A percentile compares a stretch with the other conserved stretches of the same genome.
Evolutionary conservation across 2,888 invertebrate genomes (phyloP).

Genomic region (Terebella lapidaria): DNA sequence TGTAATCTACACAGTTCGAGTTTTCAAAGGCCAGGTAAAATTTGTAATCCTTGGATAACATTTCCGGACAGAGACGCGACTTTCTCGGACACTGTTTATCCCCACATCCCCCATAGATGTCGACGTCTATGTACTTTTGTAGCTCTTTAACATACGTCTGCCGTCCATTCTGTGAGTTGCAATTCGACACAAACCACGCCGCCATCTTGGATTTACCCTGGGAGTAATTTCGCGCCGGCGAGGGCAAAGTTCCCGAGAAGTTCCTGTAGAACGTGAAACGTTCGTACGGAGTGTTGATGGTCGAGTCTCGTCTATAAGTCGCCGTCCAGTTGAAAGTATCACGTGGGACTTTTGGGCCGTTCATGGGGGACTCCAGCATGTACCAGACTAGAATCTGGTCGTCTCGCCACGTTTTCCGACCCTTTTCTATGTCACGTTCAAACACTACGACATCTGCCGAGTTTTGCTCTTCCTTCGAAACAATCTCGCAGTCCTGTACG

Average conservation of each 20-base stretch:
- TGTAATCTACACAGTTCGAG: constrained; percentile 27
- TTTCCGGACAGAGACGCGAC: constrained; percentile 6
- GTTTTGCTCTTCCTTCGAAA: background rate
- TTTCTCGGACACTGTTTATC: constrained; percentile 65
- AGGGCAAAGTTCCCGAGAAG: constrained; percentile 28
- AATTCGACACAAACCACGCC: constrained; percentile 98
- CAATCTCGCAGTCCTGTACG: constrained; percentile 13
- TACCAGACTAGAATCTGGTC: constrained; percentile 72
- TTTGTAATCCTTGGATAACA: constrained; percentile 17
- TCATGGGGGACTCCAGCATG: constrained; percentile 91
- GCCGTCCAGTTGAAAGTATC: constrained; percentile 88
- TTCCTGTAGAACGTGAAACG: constrained; percentile 88
- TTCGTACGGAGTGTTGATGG: constrained; percentile 93
- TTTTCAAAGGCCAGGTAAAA: constrained; percentile 28
- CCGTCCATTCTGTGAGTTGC: constrained; percentile 84
- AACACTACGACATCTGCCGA: constrained; percentile 18
- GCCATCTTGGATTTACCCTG: constrained; percentile 89
- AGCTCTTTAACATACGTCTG: constrained; percentile 80
- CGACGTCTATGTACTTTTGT: constrained; percentile 71
- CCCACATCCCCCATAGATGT: constrained; percentile 62
- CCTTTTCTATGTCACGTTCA: constrained; percentile 5
- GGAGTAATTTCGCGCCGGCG: constrained; percentile 20
- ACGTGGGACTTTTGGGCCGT: constrained; percentile 62
- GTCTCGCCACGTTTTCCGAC: background rate
- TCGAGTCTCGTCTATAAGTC: constrained; percentile 89